Percentiles rank a stretch among this genome's conserved stretches.
Conservation (phyloP, 1,140 invertebrate genomes). For the Drosophila aff. region DNA sequence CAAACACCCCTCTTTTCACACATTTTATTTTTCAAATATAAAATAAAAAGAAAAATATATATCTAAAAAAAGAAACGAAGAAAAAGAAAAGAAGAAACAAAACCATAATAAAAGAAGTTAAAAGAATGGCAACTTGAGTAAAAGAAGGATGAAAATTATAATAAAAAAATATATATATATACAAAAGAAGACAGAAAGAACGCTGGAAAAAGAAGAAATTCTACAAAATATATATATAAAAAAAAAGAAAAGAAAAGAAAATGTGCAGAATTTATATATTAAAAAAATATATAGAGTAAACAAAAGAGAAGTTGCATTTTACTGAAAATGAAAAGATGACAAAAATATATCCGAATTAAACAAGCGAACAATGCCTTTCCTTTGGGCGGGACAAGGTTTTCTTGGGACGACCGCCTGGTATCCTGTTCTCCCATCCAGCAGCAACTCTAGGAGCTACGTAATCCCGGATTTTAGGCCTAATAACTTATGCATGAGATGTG, state of each 20-base stretch:
- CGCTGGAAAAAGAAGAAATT: constrained; percentile 59
- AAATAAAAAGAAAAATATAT: constrained; percentile 40
- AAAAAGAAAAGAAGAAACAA: constrained; percentile 55
- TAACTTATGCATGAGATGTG: constrained; percentile 1
- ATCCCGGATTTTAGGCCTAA: not conserved
- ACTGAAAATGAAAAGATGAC: constrained; percentile 68
- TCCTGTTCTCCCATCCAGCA: not conserved
- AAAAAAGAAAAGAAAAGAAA: constrained; percentile 39
- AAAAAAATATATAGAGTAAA: constrained; percentile 71
- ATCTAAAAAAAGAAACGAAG: constrained; percentile 41
- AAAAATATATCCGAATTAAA: constrained; percentile 82
- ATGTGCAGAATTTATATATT: constrained; percentile 68
- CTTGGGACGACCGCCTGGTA: constrained; percentile 8
- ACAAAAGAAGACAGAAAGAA: constrained; percentile 53
- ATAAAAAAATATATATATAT: constrained; percentile 40
- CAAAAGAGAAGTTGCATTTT: constrained; percentile 70
- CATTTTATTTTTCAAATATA: constrained; percentile 75
- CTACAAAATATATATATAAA: constrained; percentile 65
- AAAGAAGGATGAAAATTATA: constrained; percentile 56
- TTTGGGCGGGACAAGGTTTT: constrained; percentile 72
- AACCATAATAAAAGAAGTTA: constrained; percentile 53
- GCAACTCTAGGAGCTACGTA: not conserved
- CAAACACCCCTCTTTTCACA: constrained; percentile 81
- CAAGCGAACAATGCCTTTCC: constrained; percentile 72
- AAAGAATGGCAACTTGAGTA: constrained; percentile 66